Evolutionary conservation across 1,140 invertebrate genomes (phyloP).

Genomic region (Holotrichia oblita): DNA sequence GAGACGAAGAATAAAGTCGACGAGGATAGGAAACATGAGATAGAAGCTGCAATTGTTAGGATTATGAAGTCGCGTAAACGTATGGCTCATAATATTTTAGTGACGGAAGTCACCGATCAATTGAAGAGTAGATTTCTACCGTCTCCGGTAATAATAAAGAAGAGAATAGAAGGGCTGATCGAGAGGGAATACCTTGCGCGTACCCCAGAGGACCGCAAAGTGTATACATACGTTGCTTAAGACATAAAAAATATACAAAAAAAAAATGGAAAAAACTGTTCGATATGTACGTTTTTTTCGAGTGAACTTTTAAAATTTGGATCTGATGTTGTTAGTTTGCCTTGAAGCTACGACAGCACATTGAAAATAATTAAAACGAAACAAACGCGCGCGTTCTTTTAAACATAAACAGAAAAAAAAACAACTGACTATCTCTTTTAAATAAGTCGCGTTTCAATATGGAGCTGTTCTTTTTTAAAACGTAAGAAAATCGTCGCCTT

Average conservation of each 20-base stretch:
- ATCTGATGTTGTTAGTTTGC: slow-evolving; percentile 34
- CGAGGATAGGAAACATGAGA: slow-evolving; percentile 99
- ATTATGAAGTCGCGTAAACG: slow-evolving; percentile 99
- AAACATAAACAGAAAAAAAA: neutral
- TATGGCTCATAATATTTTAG: slow-evolving; percentile 93
- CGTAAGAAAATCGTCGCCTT: neutral
- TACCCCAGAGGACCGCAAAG: slow-evolving; percentile 94
- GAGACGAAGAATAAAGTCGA: slow-evolving; percentile 98
- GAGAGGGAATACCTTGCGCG: slow-evolving; percentile 98
- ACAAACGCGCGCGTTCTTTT: slow-evolving; percentile 6
- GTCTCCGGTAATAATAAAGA: slow-evolving; percentile 97
- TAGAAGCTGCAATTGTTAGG: slow-evolving; percentile 98
- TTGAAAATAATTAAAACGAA: neutral
- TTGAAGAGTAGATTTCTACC: slow-evolving; percentile 96
- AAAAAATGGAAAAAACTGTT: slow-evolving; percentile 17
- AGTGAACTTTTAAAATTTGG: slow-evolving; percentile 36
- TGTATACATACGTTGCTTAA: slow-evolving; percentile 91
- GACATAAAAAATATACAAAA: neutral
- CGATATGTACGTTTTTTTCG: slow-evolving; percentile 25
- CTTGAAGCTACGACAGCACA: neutral
- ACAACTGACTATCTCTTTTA: neutral
- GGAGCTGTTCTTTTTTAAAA: neutral
- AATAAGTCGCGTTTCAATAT: neutral
- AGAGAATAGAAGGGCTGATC: slow-evolving; percentile 98
- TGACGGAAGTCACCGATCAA: slow-evolving; percentile 98